Conservation (phyloP, 92 coral and sea anemone species). For the Epizoanthus rinbou region DNA sequence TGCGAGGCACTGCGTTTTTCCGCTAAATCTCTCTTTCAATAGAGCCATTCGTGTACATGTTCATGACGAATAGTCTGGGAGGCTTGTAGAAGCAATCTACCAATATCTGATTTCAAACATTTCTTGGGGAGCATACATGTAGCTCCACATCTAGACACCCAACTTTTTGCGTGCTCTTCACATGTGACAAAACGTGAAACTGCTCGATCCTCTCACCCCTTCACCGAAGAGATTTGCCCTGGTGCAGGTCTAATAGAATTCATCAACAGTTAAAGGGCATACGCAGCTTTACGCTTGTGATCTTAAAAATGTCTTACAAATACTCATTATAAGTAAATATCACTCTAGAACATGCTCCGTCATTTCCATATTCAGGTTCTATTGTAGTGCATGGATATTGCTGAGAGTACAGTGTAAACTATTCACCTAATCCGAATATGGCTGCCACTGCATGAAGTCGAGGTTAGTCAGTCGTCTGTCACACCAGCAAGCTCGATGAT, state of each 20-base stretch:
- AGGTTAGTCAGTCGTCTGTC: no score
- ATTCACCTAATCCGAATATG: no score
- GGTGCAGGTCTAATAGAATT: background rate
- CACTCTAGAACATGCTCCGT: background rate
- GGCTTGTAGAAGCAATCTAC: background rate
- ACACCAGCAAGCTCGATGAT: no score
- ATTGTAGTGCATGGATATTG: no score
- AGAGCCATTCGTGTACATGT: no score
- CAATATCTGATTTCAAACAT: background rate
- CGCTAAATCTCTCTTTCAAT: no score
- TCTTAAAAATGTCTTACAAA: background rate
- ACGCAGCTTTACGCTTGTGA: conserved; percentile 1
- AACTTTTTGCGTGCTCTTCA: background rate
- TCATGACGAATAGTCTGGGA: no score
- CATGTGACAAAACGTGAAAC: background rate
- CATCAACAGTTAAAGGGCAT: background rate
- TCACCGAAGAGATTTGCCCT: background rate
- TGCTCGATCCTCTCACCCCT: background rate
- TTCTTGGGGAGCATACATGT: background rate
- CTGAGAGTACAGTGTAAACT: no score
- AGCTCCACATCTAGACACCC: background rate
- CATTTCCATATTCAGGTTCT: background rate
- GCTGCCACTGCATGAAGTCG: no score
- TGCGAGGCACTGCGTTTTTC: no score
- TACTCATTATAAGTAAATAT: background rate